Evolutionary conservation across 2,888 invertebrate genomes (phyloP).

Genomic region (Arrhopalites spinosus): DNA sequence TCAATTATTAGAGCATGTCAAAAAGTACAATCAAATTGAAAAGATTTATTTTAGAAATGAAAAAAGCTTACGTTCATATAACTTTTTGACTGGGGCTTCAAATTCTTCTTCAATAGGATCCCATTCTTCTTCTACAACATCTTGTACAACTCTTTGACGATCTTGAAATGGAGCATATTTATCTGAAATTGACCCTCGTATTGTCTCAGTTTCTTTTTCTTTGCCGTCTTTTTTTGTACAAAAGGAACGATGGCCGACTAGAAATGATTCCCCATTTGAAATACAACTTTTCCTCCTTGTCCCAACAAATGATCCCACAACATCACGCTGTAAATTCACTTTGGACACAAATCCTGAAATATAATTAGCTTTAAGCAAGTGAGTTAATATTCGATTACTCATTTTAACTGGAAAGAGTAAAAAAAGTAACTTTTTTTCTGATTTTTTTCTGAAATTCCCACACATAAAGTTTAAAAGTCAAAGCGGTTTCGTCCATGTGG

Average conservation of each 20-base stretch:
- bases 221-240: no score
- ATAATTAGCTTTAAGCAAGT: constrained; percentile 26
- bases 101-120: constrained; percentile 38
- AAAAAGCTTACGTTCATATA: constrained; percentile 27
- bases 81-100: not conserved
- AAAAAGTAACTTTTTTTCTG: no score
- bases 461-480: no score
- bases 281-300: no score
- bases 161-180: constrained; percentile 47
- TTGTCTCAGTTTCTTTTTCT: not conserved
- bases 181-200: constrained; percentile 39
- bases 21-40: not conserved
- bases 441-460: not conserved
- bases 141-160: constrained; percentile 48
- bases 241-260: no score
- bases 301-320: no score
- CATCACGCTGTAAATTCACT: no score
- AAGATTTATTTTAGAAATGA: no score
- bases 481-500: no score
- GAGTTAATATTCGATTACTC: constrained; percentile 39
- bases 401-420: constrained; percentile 21
- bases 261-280: no score
- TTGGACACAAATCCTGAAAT: no score
- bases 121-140: constrained; percentile 52
- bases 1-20: not conserved